Percentiles rank a stretch among this genome's conserved stretches.
These are phyloP conservation scores for Macquaria australasica DNA, from an alignment of 2,113 vertebrate species.

Conservation along the genomic window DNA sequence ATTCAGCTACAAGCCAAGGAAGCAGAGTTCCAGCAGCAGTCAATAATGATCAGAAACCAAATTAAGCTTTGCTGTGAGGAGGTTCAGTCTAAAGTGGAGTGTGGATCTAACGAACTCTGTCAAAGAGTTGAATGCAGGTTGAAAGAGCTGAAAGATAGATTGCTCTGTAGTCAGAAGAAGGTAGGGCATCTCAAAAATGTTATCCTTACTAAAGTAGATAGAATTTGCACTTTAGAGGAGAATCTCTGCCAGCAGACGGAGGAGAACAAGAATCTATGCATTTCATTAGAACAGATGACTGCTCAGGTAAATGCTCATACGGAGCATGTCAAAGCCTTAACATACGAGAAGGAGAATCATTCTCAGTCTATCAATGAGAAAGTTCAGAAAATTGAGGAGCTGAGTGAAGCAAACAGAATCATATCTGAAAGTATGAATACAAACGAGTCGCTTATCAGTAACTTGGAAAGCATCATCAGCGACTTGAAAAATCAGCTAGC, in stretches of 20 bases:
- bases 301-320: constrained; percentile 89
- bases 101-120: constrained; percentile 84
- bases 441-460: constrained; percentile 84
- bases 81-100: constrained; percentile 81
- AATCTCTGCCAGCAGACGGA: constrained; percentile 83
- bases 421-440: constrained; percentile 87
- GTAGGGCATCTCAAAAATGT: constrained; percentile 83
- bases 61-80: constrained; percentile 82
- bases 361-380: constrained; percentile 88
- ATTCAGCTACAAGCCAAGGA: constrained; percentile 83
- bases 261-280: constrained; percentile 83
- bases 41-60: constrained; percentile 78
- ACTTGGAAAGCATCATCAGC: constrained; percentile 83
- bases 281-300: constrained; percentile 85
- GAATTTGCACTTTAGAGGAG: constrained; percentile 87
- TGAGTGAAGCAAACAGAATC: constrained; percentile 87
- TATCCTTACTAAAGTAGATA: constrained; percentile 78
- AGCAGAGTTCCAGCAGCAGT: constrained; percentile 80
- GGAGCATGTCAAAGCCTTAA: constrained; percentile 87
- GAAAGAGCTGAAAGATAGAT: constrained; percentile 75
- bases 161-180: constrained; percentile 83
- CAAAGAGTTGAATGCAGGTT: constrained; percentile 83
- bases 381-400: constrained; percentile 87
- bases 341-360: constrained; percentile 87
- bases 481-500: constrained; percentile 88